These are phyloP conservation scores for Adelognathus sp. DNA, from an alignment of 2,888 invertebrate species.

Conservation along the genomic window DNA sequence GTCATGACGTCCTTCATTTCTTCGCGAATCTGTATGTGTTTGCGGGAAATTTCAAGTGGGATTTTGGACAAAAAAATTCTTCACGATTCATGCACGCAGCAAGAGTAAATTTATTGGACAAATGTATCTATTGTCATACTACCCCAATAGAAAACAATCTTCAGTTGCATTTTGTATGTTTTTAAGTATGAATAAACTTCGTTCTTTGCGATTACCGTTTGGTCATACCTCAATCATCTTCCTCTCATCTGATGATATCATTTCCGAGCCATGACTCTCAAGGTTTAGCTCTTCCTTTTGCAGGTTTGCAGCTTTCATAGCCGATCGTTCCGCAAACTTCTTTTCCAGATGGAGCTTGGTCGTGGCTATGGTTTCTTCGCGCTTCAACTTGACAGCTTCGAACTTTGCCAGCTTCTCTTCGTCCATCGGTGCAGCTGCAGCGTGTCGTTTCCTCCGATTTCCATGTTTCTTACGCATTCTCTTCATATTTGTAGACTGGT, in stretches of 20 bases:
- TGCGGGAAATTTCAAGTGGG: no score
- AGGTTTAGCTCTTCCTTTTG: constrained; percentile 29
- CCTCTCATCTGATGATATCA: constrained; percentile 47
- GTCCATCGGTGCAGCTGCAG: constrained; percentile 5
- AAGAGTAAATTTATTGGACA: no score
- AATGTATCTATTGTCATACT: no score
- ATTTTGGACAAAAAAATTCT: no score
- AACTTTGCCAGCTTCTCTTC: constrained; percentile 41
- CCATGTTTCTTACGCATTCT: constrained; percentile 46
- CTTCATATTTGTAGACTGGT: constrained; percentile 2
- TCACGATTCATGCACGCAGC: no score
- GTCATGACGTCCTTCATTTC: constrained; percentile 67
- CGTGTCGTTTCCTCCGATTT: constrained; percentile 44
- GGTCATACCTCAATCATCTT: constrained; percentile 56
- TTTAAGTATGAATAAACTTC: neutral
- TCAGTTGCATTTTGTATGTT: neutral
- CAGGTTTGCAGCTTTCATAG: constrained; percentile 48
- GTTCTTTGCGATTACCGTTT: neutral
- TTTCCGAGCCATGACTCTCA: constrained; percentile 35
- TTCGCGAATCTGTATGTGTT: constrained; percentile 68
- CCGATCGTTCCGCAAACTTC: constrained; percentile 52
- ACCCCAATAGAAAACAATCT: no score
- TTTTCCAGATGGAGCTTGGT: constrained; percentile 58
- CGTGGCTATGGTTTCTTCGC: constrained; percentile 57
- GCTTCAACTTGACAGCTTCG: constrained; percentile 59